Conservation (phyloP, 1,140 invertebrate species). For the Psix sp. region DNA sequence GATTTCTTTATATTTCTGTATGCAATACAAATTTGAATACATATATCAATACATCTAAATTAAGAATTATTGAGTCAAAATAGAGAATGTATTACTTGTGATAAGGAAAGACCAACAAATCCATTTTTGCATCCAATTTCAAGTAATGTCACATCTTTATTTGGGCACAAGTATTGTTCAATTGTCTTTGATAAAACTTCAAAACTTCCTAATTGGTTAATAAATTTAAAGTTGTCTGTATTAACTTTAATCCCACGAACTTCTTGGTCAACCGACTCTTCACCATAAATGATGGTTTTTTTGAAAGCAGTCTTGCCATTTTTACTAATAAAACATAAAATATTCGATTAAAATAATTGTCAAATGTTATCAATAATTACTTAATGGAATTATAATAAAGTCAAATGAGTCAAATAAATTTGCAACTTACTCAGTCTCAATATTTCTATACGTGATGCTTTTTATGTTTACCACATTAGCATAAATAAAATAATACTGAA, state of each 20-base stretch:
- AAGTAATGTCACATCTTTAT: constrained; percentile 6
- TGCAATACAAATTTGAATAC: not conserved
- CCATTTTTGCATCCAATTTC: constrained; percentile 38
- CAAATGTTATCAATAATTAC: no score
- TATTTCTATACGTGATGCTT: constrained; percentile 25
- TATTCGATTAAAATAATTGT: no score
- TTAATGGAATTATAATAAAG: no score
- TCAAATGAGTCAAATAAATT: no score
- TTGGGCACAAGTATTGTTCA: constrained; percentile 31
- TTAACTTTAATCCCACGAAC: constrained; percentile 33
- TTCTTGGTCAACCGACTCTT: constrained; percentile 10
- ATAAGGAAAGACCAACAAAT: constrained; percentile 21
- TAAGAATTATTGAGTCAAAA: not conserved
- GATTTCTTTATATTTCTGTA: constrained; percentile 32
- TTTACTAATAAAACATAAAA: constrained; percentile 13
- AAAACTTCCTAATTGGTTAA: constrained; percentile 18
- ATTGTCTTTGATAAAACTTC: constrained; percentile 24
- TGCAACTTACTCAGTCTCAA: constrained; percentile 25
- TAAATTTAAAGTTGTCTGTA: constrained; percentile 4
- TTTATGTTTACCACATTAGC: constrained; percentile 9
- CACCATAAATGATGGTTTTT: constrained; percentile 18
- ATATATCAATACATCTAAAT: not conserved
- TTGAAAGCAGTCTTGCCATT: constrained; percentile 19
- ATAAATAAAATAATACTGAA: constrained; percentile 27
- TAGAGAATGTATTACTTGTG: constrained; percentile 13